Conservation (phyloP, 2,797 vertebrate genomes). For the Notamacropus eugenii region DNA sequence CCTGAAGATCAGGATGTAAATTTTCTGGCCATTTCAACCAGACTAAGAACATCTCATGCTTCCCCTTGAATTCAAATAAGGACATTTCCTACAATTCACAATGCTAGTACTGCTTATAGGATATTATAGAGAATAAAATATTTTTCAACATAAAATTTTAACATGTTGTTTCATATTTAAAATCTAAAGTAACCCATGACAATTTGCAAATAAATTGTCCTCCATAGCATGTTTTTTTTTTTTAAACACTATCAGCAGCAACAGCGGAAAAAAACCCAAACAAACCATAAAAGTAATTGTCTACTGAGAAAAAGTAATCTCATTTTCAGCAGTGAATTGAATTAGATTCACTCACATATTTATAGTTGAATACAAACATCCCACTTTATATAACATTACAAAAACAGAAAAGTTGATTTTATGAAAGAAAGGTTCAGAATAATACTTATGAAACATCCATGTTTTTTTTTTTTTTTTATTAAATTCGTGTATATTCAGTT, state of each 20-base stretch:
- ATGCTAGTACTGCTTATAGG: not conserved
- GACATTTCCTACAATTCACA: not conserved
- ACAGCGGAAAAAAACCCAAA: not conserved
- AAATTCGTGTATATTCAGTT: not conserved
- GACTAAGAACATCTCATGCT: not conserved
- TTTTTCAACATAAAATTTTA: not conserved
- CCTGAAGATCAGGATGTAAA: conserved; percentile 40
- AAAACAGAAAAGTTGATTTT: not conserved
- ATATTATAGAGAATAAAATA: not conserved
- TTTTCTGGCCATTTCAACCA: not conserved
- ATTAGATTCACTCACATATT: not conserved
- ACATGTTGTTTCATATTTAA: not conserved
- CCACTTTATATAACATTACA: not conserved
- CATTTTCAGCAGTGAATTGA: not conserved
- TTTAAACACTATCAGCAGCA: not conserved
- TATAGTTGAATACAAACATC: not conserved
- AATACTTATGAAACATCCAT: not conserved
- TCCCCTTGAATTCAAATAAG: not conserved
- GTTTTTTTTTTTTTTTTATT: conserved; percentile 9
- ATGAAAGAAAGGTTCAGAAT: not conserved
- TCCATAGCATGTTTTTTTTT: not conserved
- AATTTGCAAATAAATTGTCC: not conserved
- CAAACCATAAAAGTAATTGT: not conserved
- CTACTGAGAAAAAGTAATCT: conserved; percentile 19
- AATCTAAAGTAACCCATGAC: not conserved